Conservation (phyloP, 2,888 invertebrate species). For the Fragum sueziense region DNA sequence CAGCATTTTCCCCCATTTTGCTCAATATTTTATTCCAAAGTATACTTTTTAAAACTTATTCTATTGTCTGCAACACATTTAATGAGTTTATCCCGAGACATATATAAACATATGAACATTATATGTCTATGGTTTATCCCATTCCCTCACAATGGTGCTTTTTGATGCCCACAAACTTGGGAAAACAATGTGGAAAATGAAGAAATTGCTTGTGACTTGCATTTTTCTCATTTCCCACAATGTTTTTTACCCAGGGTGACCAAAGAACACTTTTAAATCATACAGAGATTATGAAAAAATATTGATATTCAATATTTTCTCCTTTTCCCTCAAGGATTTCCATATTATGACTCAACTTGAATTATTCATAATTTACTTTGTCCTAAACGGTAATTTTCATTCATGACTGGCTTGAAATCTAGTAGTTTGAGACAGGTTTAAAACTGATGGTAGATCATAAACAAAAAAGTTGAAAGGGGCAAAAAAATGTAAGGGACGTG, state of each 20-base stretch:
- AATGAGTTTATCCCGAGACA: no score
- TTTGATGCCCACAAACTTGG: not conserved
- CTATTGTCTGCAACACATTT: no score
- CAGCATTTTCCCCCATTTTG: not conserved
- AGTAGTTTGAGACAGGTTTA: not conserved
- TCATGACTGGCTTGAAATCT: not conserved
- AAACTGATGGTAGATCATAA: not conserved
- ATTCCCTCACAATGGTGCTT: not conserved
- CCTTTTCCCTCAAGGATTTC: slow-evolving; percentile 1
- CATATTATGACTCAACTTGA: no score
- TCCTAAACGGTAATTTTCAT: no score
- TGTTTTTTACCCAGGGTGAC: not conserved
- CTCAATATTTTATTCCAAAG: not conserved
- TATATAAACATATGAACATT: not conserved
- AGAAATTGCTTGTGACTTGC: not conserved
- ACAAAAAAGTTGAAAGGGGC: no score
- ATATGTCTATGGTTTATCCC: not conserved
- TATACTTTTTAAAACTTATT: no score
- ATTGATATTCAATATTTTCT: not conserved
- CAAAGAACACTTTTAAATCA: no score
- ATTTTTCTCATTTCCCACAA: not conserved
- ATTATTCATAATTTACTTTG: no score
- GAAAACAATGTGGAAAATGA: slow-evolving; percentile 2
- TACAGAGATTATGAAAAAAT: not conserved
- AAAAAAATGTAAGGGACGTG: not conserved